phyloP scores from a whole-genome alignment of 2,113 vertebrate species.

The Pedetes capensis region DNA sequence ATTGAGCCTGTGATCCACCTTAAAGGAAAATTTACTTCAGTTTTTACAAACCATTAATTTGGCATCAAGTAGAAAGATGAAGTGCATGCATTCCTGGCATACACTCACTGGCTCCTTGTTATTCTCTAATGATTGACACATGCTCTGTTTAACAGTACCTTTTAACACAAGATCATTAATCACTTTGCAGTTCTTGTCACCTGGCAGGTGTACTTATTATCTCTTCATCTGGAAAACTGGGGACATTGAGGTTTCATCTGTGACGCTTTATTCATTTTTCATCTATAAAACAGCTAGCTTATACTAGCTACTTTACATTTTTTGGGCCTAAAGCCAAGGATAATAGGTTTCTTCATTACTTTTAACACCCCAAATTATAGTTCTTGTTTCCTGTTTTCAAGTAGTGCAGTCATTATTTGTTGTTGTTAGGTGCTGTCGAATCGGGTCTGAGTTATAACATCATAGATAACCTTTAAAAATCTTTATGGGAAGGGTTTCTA shows the following conservation, averaged over 20 bases:
- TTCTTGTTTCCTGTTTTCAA: not conserved
- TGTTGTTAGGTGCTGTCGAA: too few relatives aligned
- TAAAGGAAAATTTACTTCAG: conserved; percentile 22
- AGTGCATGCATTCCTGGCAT: not conserved
- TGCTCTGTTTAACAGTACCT: not conserved
- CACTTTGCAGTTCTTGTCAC: not conserved
- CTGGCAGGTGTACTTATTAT: not conserved
- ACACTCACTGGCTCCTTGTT: not conserved
- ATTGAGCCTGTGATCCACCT: too few relatives aligned
- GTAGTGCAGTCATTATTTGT: not conserved
- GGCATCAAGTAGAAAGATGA: not conserved
- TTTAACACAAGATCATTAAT: not conserved
- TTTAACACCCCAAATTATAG: not conserved
- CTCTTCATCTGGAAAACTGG: conserved; percentile 13
- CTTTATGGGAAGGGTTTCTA: not conserved
- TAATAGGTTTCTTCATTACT: not conserved
- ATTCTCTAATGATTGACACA: not conserved
- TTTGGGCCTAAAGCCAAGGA: not conserved
- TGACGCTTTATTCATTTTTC: not conserved
- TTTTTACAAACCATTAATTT: conserved; percentile 30
- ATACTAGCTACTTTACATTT: not conserved
- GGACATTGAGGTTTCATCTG: not conserved
- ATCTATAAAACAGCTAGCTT: not conserved
- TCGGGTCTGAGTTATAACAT: too few relatives aligned
- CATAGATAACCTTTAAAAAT: not conserved